These are phyloP conservation scores for Hoplodrina blanda DNA, from an alignment of 2,888 invertebrate genomes.

Conservation along the genomic window DNA sequence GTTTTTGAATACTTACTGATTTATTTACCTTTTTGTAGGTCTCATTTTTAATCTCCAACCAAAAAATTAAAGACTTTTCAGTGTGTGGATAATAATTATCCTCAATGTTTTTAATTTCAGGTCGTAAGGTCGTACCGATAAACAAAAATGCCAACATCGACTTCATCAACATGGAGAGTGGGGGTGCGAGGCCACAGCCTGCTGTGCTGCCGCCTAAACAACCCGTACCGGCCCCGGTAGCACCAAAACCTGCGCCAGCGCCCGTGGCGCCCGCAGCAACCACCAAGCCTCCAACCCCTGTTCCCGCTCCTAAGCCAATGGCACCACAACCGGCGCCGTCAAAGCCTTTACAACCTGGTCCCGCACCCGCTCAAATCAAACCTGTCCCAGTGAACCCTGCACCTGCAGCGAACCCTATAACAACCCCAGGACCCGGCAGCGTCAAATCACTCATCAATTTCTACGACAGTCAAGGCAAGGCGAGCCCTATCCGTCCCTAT, in stretches of 20 bases:
- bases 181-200: conserved; percentile 67
- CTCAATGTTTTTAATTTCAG: conserved; percentile 32
- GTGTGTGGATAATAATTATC: not conserved
- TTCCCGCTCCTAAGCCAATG: conserved; percentile 50
- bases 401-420: conserved; percentile 72
- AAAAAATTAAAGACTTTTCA: not conserved
- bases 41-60: not conserved
- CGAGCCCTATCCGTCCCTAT: conserved; percentile 84
- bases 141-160: conserved; percentile 86
- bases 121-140: conserved; percentile 77
- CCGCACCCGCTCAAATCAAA: conserved; percentile 70
- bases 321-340: conserved; percentile 58
- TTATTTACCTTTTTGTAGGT: not conserved
- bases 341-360: conserved; percentile 28
- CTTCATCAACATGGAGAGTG: conserved; percentile 87
- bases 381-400: conserved; percentile 79
- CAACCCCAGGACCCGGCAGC: conserved; percentile 84
- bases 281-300: conserved; percentile 37
- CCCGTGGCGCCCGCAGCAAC: conserved; percentile 50
- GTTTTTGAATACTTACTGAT: not conserved
- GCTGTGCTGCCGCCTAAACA: conserved; percentile 40
- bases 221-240: conserved; percentile 46
- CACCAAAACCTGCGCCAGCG: conserved; percentile 52
- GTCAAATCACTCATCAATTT: conserved; percentile 84
- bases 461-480: conserved; percentile 85